These are phyloP conservation scores for Ciconia nigra DNA, from an alignment of 2,797 vertebrate genomes.

Conservation along the genomic window DNA sequence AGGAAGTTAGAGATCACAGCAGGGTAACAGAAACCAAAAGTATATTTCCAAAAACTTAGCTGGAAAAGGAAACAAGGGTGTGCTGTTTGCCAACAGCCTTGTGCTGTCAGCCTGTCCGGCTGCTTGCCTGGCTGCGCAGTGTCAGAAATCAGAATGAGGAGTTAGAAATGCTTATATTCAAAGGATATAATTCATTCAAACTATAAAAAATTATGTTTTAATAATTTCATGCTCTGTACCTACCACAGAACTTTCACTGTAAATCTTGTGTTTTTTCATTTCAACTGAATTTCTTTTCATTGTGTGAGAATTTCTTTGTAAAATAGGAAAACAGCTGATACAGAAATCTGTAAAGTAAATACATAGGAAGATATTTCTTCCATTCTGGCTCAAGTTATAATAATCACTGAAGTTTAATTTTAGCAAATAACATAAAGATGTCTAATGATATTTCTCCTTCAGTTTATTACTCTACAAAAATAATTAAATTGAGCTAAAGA, in stretches of 20 bases:
- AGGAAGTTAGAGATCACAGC: constrained; percentile 6
- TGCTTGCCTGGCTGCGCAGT: background rate
- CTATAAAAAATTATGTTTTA: background rate
- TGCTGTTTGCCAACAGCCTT: background rate
- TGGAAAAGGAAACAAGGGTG: background rate
- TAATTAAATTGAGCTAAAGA: background rate
- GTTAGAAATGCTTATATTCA: background rate
- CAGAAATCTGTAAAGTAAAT: background rate
- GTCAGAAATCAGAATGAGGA: background rate
- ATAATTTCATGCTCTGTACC: background rate
- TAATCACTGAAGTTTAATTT: background rate
- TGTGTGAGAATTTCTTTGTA: background rate
- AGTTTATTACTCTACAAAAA: background rate
- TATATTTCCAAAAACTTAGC: background rate
- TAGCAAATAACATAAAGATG: background rate
- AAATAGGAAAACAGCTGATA: background rate
- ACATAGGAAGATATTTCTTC: background rate
- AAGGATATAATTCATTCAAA: background rate
- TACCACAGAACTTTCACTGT: background rate
- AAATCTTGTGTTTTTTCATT: background rate
- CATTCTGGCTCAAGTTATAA: background rate
- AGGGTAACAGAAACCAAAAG: constrained; percentile 22
- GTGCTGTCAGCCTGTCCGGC: background rate
- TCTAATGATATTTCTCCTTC: background rate
- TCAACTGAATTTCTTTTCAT: background rate